Conservation (phyloP, 1,140 invertebrate genomes). For the Cheumatopsyche charites region DNA sequence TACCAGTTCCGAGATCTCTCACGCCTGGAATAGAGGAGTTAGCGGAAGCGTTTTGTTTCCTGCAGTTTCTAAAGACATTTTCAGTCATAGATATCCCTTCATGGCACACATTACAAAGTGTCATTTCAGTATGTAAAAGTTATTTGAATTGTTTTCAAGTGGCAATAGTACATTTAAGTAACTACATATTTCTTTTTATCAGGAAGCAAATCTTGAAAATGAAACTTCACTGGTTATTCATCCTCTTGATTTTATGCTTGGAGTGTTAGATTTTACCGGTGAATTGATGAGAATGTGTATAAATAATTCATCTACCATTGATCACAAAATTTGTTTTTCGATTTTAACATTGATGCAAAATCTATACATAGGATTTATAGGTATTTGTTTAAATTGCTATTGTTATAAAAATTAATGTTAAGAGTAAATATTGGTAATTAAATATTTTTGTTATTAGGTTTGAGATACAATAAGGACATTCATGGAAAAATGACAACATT, state of each 20-base stretch:
- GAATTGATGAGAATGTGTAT: conserved; percentile 90
- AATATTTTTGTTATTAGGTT: conserved; percentile 7
- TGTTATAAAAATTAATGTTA: conserved; percentile 2
- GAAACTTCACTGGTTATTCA: conserved; percentile 55
- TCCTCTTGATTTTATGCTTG: conserved; percentile 78
- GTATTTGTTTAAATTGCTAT: conserved; percentile 50
- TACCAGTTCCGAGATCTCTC: conserved; percentile 74
- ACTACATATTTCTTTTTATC: neutral
- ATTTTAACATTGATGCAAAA: conserved; percentile 70
- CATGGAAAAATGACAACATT: conserved; percentile 37
- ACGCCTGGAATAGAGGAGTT: conserved; percentile 85
- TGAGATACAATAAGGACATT: conserved; percentile 34
- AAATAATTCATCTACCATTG: conserved; percentile 78
- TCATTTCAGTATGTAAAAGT: conserved; percentile 46
- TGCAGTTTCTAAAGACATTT: conserved; percentile 65
- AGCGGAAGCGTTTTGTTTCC: conserved; percentile 82
- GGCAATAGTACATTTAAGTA: neutral
- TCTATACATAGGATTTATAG: conserved; percentile 75
- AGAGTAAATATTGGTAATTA: no score
- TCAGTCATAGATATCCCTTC: conserved; percentile 47
- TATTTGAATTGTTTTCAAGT: neutral
- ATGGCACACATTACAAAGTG: conserved; percentile 51
- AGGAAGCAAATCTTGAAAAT: conserved; percentile 4
- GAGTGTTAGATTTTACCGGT: conserved; percentile 85
- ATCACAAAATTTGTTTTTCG: conserved; percentile 76